Base-by-base conservation (phyloP, 2,888 invertebrate genomes). In the Theristus sp. region DNA sequence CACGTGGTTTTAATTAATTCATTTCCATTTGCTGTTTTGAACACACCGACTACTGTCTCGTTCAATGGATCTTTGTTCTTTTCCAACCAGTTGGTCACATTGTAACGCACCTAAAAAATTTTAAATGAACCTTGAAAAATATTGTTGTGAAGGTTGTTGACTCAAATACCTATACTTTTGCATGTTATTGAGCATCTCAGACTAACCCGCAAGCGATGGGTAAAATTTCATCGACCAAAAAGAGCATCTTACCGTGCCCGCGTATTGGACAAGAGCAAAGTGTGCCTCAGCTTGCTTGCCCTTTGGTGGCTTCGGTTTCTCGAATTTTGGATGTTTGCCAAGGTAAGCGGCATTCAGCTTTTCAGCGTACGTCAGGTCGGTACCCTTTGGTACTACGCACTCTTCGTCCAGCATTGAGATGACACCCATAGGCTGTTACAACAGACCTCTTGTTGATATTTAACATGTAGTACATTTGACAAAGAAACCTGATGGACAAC, bases 1-100 rank as follows among this genome's bases (percentile, higher is more conserved):
- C 72, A 72, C 55, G 73, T 65, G 56, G 64, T 65, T 59, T 64
- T 62, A 56, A 73, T 60, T 3, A 72, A 67, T 17, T 60, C 65
- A 66, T 71, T 71, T n/a, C 62, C 64, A 61, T 66, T 65, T 38
- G 67, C 66, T 1, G 64, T 65, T 66, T 72, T 72, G 65, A 73
- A 65, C 78, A 93, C 86, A 76, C 91, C 89, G 70, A 96, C 94
- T 66, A 98, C 93, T 65, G 93, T 93, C 83, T 98, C 96, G 84
- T 98, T 99, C 79, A 99, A 82, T 74, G 98, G 98, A 82, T 98
- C 98, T 86, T 96, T 96, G 85, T 96, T 96, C 88, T 96, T 96
- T 80, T 96, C 94, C 78, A 96, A 83, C 96, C 96, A 96, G 72
- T 90, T 90, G 73, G 85, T 84, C 80, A 94, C 89, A 82, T 91